Conservation (phyloP, 2,113 vertebrate genomes). For the Syngnathoides biaculeatus region DNA sequence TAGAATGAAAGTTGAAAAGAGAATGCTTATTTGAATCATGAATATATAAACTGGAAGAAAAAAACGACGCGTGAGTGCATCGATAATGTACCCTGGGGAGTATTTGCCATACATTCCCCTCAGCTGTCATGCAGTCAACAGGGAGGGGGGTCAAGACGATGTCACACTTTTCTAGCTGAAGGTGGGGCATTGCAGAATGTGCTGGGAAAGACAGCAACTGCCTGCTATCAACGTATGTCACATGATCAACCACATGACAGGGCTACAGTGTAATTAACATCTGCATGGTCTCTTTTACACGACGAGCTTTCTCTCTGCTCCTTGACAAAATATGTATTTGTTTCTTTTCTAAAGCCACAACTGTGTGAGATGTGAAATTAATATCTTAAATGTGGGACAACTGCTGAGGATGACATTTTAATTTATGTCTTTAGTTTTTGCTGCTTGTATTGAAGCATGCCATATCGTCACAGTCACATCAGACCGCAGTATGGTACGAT, state of each 20-base stretch:
- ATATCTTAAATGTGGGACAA: neutral
- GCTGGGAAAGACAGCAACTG: conserved; percentile 14
- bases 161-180: conserved; percentile 15
- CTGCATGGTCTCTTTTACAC: neutral
- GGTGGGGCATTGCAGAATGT: neutral
- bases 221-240: neutral
- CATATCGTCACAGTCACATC: neutral
- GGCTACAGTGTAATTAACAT: conserved; percentile 31
- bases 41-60: conserved; percentile 72
- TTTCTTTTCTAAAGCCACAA: too few species aligned
- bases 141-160: conserved; percentile 12
- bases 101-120: conserved; percentile 45
- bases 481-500: too few species aligned
- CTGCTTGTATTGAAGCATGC: neutral
- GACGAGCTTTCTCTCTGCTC: conserved; percentile 28
- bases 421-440: neutral
- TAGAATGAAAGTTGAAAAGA: conserved; percentile 35
- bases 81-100: conserved; percentile 54
- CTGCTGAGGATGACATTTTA: neutral
- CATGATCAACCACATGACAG: conserved; percentile 30
- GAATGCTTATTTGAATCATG: conserved; percentile 73
- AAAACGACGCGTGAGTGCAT: conserved; percentile 62
- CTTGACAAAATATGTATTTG: too few species aligned
- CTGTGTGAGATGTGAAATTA: neutral
- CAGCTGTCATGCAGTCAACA: conserved; percentile 51